phyloP scores from a whole-genome alignment of 2,888 invertebrate genomes.

The Temnothorax unifasciatus region DNA sequence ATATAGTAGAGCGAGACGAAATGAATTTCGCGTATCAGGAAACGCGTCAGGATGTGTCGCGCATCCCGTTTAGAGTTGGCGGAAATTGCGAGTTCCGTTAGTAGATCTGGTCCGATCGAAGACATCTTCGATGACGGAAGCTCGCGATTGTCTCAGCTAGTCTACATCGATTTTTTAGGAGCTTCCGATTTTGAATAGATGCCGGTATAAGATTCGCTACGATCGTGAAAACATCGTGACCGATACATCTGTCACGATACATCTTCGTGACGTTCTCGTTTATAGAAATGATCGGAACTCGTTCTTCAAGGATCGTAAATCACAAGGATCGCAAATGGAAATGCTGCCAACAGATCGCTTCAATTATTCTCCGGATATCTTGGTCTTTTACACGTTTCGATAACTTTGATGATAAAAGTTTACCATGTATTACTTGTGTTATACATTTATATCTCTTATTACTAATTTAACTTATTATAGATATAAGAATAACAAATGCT shows the following conservation, averaged over 20 bases:
- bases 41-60: neutral
- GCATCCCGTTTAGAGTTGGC: conserved; percentile 14
- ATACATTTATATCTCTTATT: neutral
- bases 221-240: neutral
- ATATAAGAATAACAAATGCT: neutral
- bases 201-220: neutral
- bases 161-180: neutral
- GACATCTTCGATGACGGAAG: conserved; percentile 18
- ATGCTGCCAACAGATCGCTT: neutral
- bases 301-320: neutral
- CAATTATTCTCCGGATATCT: neutral
- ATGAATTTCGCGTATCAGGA: conserved; percentile 27
- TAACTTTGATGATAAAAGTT: neutral
- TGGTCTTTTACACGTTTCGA: neutral
- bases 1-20: neutral
- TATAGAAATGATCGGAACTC: neutral
- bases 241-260: neutral
- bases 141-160: conserved; percentile 8
- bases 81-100: conserved; percentile 24
- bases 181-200: neutral
- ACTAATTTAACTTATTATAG: neutral
- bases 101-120: neutral
- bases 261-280: conserved; percentile 6
- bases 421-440: neutral
- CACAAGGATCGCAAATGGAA: neutral